These are phyloP conservation scores for Synchiropus splendidus DNA, from an alignment of 2,113 vertebrate genomes.

Conservation along the genomic window DNA sequence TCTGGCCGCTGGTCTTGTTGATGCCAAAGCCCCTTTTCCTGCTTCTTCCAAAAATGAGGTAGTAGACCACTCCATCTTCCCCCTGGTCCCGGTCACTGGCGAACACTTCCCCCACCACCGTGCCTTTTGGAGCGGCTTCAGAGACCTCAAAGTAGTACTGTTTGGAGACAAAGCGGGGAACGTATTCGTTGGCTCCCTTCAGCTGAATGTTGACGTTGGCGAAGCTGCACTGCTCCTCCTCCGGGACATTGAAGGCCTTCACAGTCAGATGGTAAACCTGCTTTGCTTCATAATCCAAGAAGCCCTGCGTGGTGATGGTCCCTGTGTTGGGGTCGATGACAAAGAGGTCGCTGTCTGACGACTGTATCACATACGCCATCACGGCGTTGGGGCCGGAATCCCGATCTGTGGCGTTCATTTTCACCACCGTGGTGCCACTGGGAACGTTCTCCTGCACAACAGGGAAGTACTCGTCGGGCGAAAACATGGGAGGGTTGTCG, in stretches of 20 bases:
- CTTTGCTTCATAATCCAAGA: slow-evolving; percentile 93
- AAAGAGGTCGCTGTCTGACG: slow-evolving; percentile 93
- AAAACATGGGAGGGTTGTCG: slow-evolving; percentile 86
- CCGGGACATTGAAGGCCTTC: slow-evolving; percentile 93
- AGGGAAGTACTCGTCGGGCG: slow-evolving; percentile 81
- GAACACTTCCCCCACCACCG: slow-evolving; percentile 88
- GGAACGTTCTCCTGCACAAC: slow-evolving; percentile 88
- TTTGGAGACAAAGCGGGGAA: slow-evolving; percentile 96
- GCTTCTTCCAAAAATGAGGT: slow-evolving; percentile 88
- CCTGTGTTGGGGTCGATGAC: slow-evolving; percentile 94
- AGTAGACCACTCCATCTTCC: slow-evolving; percentile 85
- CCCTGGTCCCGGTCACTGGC: slow-evolving; percentile 96
- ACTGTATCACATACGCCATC: slow-evolving; percentile 85
- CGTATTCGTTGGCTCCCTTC: slow-evolving; percentile 91
- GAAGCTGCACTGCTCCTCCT: slow-evolving; percentile 89
- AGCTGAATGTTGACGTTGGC: slow-evolving; percentile 85
- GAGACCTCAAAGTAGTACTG: slow-evolving; percentile 96
- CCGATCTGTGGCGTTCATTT: slow-evolving; percentile 77
- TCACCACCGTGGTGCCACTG: slow-evolving; percentile 89
- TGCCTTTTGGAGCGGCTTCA: slow-evolving; percentile 83
- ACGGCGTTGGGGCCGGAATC: slow-evolving; percentile 86
- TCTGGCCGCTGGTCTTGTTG: slow-evolving; percentile 79
- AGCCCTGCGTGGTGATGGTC: slow-evolving; percentile 92
- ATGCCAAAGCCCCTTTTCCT: slow-evolving; percentile 88
- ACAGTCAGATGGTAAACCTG: slow-evolving; percentile 89